Conservation (phyloP, 2,888 invertebrate species). For the Apamea anceps region DNA sequence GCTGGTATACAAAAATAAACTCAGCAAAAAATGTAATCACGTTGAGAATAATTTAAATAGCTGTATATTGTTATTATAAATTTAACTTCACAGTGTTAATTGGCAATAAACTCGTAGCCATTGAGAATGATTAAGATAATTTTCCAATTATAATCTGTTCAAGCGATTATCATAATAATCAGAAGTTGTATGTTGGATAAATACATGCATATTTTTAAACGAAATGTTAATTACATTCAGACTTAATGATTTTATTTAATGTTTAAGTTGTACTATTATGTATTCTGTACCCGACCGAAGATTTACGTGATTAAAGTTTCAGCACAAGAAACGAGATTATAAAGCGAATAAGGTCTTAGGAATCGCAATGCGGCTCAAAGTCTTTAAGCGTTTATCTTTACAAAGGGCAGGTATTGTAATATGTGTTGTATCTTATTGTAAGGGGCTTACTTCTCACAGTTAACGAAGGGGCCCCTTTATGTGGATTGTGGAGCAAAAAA, state of each 20-base stretch:
- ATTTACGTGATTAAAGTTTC: slow-evolving; percentile 24
- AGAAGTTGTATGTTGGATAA: slow-evolving; percentile 38
- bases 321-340: slow-evolving; percentile 16
- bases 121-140: slow-evolving; percentile 57
- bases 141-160: slow-evolving; percentile 63
- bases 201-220: slow-evolving; percentile 45
- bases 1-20: slow-evolving; percentile 6
- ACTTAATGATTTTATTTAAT: slow-evolving; percentile 17
- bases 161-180: slow-evolving; percentile 48
- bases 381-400: slow-evolving; percentile 33
- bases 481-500: slow-evolving; percentile 84
- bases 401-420: slow-evolving; percentile 43
- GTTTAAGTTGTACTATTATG: slow-evolving; percentile 5
- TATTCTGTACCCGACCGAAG: not conserved
- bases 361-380: slow-evolving; percentile 20
- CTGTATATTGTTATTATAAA: slow-evolving; percentile 12
- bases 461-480: slow-evolving; percentile 70
- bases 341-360: slow-evolving; percentile 14
- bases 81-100: slow-evolving; percentile 51
- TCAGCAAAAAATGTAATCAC: slow-evolving; percentile 29
- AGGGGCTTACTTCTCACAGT: slow-evolving; percentile 66
- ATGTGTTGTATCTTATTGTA: slow-evolving; percentile 50
- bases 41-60: slow-evolving; percentile 38
- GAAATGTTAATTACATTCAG: slow-evolving; percentile 35
- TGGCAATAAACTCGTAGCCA: slow-evolving; percentile 51